Conservation (phyloP, 2,888 invertebrate genomes). For the Andrena chrysosceles region DNA sequence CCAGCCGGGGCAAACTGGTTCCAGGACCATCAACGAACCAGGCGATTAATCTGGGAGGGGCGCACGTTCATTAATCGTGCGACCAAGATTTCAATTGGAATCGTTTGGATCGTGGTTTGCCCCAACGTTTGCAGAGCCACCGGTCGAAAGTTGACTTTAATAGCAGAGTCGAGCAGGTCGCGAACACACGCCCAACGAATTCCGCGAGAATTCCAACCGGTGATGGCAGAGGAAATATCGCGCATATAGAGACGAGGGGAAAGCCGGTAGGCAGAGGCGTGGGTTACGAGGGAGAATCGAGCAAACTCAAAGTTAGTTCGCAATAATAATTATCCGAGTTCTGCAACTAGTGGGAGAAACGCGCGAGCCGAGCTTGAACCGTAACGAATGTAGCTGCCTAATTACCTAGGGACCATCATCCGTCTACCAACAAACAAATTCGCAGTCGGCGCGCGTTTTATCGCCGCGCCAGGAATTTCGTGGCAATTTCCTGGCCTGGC, state of each 20-base stretch:
- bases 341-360: conserved; percentile 75
- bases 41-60: conserved; percentile 1
- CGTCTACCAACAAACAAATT: conserved; percentile 71
- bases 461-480: conserved; percentile 32
- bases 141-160: not conserved
- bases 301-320: conserved; percentile 76
- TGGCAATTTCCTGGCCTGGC: not conserved
- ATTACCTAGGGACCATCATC: conserved; percentile 64
- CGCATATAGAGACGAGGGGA: conserved; percentile 4
- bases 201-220: conserved; percentile 14
- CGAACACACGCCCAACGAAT: conserved; percentile 4
- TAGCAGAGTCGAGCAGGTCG: conserved; percentile 3
- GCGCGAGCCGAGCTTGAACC: conserved; percentile 69
- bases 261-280: not conserved
- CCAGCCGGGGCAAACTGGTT: conserved; percentile 2
- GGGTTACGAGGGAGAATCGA: conserved; percentile 22
- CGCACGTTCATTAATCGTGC: conserved; percentile 13
- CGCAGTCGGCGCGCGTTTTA: conserved; percentile 31
- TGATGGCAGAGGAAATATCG: conserved; percentile 12
- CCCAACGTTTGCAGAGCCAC: not conserved
- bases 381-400: conserved; percentile 71
- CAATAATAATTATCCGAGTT: conserved; percentile 82
- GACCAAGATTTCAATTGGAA: too few relatives aligned
- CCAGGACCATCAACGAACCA: not conserved
- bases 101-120: too few relatives aligned